These are phyloP conservation scores for Atta cephalotes DNA, from an alignment of 1,140 invertebrate genomes.

Conservation along the genomic window DNA sequence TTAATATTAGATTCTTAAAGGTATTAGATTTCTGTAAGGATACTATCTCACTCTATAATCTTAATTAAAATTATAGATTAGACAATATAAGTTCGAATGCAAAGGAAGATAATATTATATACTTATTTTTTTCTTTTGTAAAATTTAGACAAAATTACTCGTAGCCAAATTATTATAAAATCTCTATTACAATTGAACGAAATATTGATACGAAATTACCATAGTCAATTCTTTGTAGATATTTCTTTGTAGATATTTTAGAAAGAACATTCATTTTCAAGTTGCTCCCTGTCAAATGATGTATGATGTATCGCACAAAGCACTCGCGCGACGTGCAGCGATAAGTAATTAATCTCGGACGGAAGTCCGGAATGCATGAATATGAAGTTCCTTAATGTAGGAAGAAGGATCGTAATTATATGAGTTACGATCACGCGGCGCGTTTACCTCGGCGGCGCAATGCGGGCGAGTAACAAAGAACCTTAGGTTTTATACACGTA, in stretches of 20 bases:
- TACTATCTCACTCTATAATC: too few species aligned
- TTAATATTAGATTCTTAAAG: too few species aligned
- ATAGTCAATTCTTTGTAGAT: not conserved
- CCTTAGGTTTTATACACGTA: conserved; percentile 23
- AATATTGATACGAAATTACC: not conserved
- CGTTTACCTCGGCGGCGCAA: conserved; percentile 15
- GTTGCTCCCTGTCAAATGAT: conserved; percentile 28
- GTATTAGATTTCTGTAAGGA: too few species aligned
- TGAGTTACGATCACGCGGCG: conserved; percentile 47
- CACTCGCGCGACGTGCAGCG: not conserved
- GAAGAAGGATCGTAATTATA: conserved; percentile 58
- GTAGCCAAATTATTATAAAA: too few species aligned
- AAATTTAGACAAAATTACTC: too few species aligned
- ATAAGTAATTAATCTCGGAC: conserved; percentile 55
- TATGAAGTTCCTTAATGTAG: conserved; percentile 46
- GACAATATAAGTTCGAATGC: too few species aligned
- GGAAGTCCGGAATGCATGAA: conserved; percentile 48
- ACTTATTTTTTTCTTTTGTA: too few species aligned
- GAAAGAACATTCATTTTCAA: too few species aligned
- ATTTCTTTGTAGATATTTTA: too few species aligned
- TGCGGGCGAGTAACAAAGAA: conserved; percentile 13
- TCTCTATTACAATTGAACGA: not conserved
- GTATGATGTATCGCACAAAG: conserved; percentile 17
- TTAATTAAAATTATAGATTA: too few species aligned
- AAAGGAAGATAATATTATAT: too few species aligned